Conservation (phyloP, 2,797 vertebrate genomes). For the Etheostoma perlongum region DNA sequence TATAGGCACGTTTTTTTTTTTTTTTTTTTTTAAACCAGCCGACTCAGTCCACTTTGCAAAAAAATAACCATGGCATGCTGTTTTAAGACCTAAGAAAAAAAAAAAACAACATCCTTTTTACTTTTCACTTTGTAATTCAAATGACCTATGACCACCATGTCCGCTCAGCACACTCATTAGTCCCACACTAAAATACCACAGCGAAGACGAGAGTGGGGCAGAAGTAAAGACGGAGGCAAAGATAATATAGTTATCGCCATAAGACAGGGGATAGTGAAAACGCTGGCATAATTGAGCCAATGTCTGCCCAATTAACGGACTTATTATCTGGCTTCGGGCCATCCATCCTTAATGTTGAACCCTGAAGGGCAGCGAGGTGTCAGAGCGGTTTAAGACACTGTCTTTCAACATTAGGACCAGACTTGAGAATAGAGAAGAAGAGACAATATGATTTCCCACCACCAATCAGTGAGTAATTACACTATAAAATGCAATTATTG, state of each 20-base stretch:
- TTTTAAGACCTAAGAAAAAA: conserved; percentile 22
- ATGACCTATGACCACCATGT: conserved; percentile 7
- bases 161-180: conserved; percentile 33
- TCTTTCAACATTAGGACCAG: conserved; percentile 11
- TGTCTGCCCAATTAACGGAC: conserved; percentile 57
- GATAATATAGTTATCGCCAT: conserved; percentile 42
- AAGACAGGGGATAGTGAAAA: conserved; percentile 27
- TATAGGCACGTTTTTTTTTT: conserved; percentile 11
- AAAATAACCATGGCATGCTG: conserved; percentile 20
- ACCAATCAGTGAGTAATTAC: neutral
- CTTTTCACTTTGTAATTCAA: conserved; percentile 27
- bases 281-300: conserved; percentile 41
- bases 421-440: neutral
- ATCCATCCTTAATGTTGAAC: conserved; percentile 34
- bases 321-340: conserved; percentile 44
- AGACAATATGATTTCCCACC: conserved; percentile 1
- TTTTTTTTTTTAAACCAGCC: conserved; percentile 16
- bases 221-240: conserved; percentile 24
- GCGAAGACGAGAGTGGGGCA: neutral
- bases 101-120: conserved; percentile 12
- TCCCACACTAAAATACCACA: conserved; percentile 21
- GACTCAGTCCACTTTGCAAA: conserved; percentile 16
- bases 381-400: conserved; percentile 20
- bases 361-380: conserved; percentile 35
- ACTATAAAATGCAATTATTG: neutral